phyloP scores from a whole-genome alignment of 1,140 invertebrate species.

The Leptopilina clavipes region DNA sequence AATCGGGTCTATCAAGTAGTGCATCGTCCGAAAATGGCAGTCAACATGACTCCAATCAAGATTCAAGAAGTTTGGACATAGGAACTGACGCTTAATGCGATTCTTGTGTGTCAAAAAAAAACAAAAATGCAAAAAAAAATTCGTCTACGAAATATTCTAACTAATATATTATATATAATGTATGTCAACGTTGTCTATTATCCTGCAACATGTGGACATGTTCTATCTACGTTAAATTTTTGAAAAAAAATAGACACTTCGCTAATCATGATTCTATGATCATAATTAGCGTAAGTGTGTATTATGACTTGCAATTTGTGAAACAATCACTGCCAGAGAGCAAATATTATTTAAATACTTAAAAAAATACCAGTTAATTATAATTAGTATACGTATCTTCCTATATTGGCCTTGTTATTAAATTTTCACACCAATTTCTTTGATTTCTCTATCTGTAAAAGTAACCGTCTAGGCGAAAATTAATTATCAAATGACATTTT shows the following conservation, averaged over 20 bases:
- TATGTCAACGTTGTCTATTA: slow-evolving; percentile 54
- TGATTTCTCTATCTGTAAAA: not conserved
- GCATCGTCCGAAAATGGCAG: slow-evolving; percentile 79
- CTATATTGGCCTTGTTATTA: not conserved
- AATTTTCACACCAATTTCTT: too few relatives aligned
- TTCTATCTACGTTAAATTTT: slow-evolving; percentile 51
- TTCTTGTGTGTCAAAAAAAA: slow-evolving; percentile 12
- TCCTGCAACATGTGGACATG: slow-evolving; percentile 50
- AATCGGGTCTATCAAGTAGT: slow-evolving; percentile 76
- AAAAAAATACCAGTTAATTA: not conserved
- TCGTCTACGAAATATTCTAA: slow-evolving; percentile 47
- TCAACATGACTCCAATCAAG: slow-evolving; percentile 79
- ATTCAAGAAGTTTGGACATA: slow-evolving; percentile 76
- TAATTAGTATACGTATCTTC: slow-evolving; percentile 21
- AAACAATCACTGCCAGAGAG: slow-evolving; percentile 62
- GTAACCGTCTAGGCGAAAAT: not conserved
- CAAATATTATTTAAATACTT: slow-evolving; percentile 49
- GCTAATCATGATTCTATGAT: slow-evolving; percentile 52
- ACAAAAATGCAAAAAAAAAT: not conserved
- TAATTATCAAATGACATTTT: not conserved
- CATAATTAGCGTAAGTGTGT: slow-evolving; percentile 61
- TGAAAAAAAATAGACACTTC: slow-evolving; percentile 55
- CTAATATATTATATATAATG: slow-evolving; percentile 62
- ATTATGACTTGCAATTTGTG: slow-evolving; percentile 53
- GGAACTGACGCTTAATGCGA: slow-evolving; percentile 67